Evolutionary conservation across 2,797 vertebrate genomes (phyloP).

Genomic region (Xenops minutus): DNA sequence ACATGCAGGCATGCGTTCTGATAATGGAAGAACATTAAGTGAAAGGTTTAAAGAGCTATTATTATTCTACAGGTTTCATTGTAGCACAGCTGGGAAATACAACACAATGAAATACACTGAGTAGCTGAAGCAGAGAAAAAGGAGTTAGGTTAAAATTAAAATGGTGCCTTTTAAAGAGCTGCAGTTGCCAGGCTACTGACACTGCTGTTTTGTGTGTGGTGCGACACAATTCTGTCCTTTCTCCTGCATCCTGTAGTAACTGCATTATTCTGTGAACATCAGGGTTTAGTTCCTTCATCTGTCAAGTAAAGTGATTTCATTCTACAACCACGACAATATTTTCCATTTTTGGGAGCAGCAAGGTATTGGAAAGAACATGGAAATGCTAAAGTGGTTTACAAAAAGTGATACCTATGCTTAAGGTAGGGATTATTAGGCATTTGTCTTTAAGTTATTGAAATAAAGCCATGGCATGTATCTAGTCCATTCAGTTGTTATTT

Average conservation of each 20-base stretch:
- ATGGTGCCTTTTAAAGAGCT: slow-evolving; percentile 59
- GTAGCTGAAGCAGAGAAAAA: neutral
- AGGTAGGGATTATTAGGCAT: slow-evolving; percentile 61
- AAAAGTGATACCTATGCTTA: slow-evolving; percentile 48
- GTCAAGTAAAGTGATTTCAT: slow-evolving; percentile 5
- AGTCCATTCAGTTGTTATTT: neutral
- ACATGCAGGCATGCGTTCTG: neutral
- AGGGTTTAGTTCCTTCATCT: slow-evolving; percentile 31
- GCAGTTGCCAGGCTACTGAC: slow-evolving; percentile 75
- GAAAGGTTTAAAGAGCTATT: neutral
- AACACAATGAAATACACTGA: neutral
- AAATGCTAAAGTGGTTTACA: slow-evolving; percentile 67
- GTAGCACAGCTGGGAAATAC: neutral
- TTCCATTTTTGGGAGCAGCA: neutral
- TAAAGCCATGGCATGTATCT: neutral
- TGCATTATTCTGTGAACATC: slow-evolving; percentile 49
- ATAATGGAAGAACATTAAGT: neutral
- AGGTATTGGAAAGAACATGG: slow-evolving; percentile 42
- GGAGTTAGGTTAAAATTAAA: slow-evolving; percentile 33
- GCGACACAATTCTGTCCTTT: slow-evolving; percentile 15
- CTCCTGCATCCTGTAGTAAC: slow-evolving; percentile 42
- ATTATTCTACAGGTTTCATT: neutral
- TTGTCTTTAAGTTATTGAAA: neutral
- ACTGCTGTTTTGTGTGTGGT: neutral
- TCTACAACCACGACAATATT: slow-evolving; percentile 5